These are phyloP conservation scores for Etheostoma perlongum DNA, from an alignment of 2,797 vertebrate genomes.

Conservation along the genomic window DNA sequence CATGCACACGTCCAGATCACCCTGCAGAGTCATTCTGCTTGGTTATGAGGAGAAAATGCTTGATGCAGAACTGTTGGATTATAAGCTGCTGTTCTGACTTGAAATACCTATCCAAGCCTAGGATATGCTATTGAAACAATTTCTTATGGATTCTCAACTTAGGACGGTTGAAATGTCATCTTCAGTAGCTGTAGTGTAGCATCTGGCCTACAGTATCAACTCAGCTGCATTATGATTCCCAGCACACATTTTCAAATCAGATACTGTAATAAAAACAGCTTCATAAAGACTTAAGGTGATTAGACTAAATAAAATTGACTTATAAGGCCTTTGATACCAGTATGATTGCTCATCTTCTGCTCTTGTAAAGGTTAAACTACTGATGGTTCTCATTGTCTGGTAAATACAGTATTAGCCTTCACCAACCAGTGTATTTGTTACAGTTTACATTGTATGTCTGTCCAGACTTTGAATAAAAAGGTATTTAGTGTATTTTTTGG, in stretches of 20 bases:
- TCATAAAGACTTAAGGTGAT: neutral
- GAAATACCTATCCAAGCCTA: neutral
- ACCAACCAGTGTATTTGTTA: too few relatives aligned
- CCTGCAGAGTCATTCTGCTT: conserved; percentile 1
- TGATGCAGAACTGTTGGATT: neutral
- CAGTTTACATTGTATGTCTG: too few relatives aligned
- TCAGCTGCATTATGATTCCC: neutral
- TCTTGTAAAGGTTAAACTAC: conserved; percentile 11
- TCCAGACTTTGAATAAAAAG: too few relatives aligned
- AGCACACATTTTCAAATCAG: neutral
- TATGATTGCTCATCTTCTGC: conserved; percentile 14
- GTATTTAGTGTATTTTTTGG: too few relatives aligned
- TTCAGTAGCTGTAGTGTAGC: neutral
- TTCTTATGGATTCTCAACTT: neutral
- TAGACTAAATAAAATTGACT: neutral
- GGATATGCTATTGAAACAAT: neutral
- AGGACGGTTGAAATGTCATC: conserved; percentile 2
- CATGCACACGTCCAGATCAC: neutral
- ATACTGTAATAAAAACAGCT: neutral
- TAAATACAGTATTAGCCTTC: too few relatives aligned
- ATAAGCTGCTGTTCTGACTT: neutral
- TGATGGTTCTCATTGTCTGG: neutral
- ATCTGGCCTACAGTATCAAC: neutral
- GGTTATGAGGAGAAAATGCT: conserved; percentile 26
- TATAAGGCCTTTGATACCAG: neutral